A percentile compares a stretch with the other conserved stretches of the same genome.
Evolutionary conservation across 2,113 vertebrate genomes (phyloP).

Genomic region (Enhydra lutris): DNA sequence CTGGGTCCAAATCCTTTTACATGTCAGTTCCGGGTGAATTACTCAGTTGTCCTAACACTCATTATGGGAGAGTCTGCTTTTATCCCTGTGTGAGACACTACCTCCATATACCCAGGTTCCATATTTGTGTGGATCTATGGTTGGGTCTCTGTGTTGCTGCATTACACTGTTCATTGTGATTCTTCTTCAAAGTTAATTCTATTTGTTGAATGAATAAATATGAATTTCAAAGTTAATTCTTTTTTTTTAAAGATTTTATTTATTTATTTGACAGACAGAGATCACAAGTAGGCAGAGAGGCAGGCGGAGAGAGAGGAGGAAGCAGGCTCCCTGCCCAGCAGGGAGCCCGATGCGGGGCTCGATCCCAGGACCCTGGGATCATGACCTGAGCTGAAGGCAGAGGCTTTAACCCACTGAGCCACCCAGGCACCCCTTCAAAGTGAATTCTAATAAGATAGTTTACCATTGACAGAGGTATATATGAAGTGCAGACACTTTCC

Average conservation of each 20-base stretch:
- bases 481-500: not conserved
- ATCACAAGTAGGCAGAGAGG: too few relatives aligned
- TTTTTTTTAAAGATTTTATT: too few relatives aligned
- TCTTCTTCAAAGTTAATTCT: not conserved
- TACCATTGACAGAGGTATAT: not conserved
- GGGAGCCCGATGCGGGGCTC: too few relatives aligned
- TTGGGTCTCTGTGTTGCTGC: not conserved
- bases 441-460: not conserved
- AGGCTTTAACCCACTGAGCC: too few relatives aligned
- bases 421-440: not conserved
- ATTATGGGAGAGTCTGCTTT: not conserved
- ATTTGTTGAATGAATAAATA: too few relatives aligned
- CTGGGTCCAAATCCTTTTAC: not conserved
- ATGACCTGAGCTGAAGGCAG: too few relatives aligned
- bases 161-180: not conserved
- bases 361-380: too few relatives aligned
- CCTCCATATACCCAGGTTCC: not conserved
- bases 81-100: accelerated
- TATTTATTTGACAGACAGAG: too few relatives aligned
- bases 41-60: not conserved
- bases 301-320: too few relatives aligned
- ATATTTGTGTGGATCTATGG: accelerated
- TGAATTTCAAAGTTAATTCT: not conserved
- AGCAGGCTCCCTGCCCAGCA: too few relatives aligned
- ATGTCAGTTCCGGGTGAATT: too few relatives aligned